Base-by-base conservation (phyloP, 2,113 vertebrate genomes). In the Nycticorax nycticorax region DNA sequence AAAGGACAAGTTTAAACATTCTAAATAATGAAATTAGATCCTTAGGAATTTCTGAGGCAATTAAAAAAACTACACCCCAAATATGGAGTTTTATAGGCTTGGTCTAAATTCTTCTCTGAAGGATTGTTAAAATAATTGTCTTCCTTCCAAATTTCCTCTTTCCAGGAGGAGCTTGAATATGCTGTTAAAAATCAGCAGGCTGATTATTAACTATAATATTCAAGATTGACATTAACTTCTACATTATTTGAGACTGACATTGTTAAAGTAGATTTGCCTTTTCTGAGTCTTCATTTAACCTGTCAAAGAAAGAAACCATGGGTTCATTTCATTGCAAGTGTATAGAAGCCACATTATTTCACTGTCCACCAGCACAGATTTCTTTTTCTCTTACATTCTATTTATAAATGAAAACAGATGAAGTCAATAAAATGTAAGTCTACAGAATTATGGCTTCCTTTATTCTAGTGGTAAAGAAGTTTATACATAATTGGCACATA, bases 331-430 rank as follows among this genome's bases (percentile, higher is more conserved):
- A 86, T 39, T 64, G 32, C 83, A 86, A 47, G 24, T 57, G 76
- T 88, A 95, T 75, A 97, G 93, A 97, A 97, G 92, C 91, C 4
- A 2, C 81, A 93, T 97, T 96, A 83, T 96, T 93, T 93, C 95
- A 91, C 93, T 97, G 89, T 97, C 96, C 88, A 88, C 66, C 78
- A 62, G 79, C 68, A 88, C 12, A 92, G 93, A 95, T 94, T 93
- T 93, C 96, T 86, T 95, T 80, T 85, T 85, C 72, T 96, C 89
- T 91, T 79, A 71, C 74, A 79, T 94, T 95, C 91, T 92, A 75
- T 97, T 97, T 96, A 97, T 97, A 98, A 98, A 97, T 95, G 95
- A 97, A 97, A 98, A 97, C 98, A 98, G 97, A 98, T 97, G 96
- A 97, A 97, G 90, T 95, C 94, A 97, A 97, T 98, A 97, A 98